Evolutionary conservation across 2,113 vertebrate species (phyloP), one percentile per base, ranked within the genome.

Genomic region (Pachyramphus minor): DNA sequence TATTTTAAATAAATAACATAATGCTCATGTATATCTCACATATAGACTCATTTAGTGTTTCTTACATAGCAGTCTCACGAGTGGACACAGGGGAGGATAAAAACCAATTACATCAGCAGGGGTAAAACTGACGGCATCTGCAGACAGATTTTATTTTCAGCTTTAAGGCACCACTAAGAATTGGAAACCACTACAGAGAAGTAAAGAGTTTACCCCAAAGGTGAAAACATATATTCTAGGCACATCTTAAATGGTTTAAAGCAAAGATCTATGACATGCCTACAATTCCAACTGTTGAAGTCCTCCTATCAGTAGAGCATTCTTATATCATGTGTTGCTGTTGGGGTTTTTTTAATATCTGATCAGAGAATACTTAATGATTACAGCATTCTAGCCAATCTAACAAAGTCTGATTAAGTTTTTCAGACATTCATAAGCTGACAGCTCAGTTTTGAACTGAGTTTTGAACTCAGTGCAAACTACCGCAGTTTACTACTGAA

Each of bases 291-390:
- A n/a, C 19, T 4, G 12, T 5, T 52, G 28, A 73, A 41, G 44
- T 5, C 16, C 75, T 27, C 49, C 44, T 35, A 71, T 37, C 45
- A 42, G 14, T 0, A 45, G 7, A 20, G 35, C 1, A 0, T 14
- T 82, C 63, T 41, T 42, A 85, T 3, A 68, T 3, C 42, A 14
- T 1, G 4, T 7, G 14, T 9, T 59, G n/a, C 9, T n/a, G 31
- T 12, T 35, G 8, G 5, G 42, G 2, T 16, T 42, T 44, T 27
- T 52, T 67, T 69, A 25, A 41, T 7, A 83, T 2, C 5, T 41
- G 6, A 64, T 23, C 49, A 75, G 3, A 4, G 39, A 69, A 30
- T 23, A 69, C 31, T 39, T 56, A 23, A 23, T 3, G 6, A 33
- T 37, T 76, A 52, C 31, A 73, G 62, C 13, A 22, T 19, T 80